Conservation (phyloP, 2,113 vertebrate genomes). For the Noturus placidus region DNA sequence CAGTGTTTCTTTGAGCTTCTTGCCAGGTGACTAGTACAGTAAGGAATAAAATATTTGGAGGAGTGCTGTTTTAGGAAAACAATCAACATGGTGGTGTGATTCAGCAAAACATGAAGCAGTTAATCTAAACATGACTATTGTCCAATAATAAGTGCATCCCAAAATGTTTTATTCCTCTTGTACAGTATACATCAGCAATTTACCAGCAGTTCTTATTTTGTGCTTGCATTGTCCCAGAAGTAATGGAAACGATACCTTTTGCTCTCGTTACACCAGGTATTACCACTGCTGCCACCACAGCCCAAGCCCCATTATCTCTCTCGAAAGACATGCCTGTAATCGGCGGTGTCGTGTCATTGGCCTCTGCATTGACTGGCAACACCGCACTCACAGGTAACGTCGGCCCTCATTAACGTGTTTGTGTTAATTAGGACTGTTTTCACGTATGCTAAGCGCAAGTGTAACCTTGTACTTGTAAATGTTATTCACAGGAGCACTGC, state of each 20-base stretch:
- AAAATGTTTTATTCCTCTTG: not conserved
- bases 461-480: not conserved
- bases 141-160: not conserved
- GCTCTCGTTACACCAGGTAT: conserved; percentile 17
- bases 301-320: conserved; percentile 55
- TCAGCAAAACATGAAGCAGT: not conserved
- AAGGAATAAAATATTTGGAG: not conserved
- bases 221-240: not conserved
- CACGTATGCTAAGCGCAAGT: not conserved
- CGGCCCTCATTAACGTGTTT: not conserved
- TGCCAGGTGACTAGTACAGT: not conserved
- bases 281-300: conserved; percentile 46
- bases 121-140: not conserved
- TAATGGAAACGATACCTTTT: conserved; percentile 5
- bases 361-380: conserved; percentile 86
- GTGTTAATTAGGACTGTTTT: not conserved
- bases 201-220: not conserved
- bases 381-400: conserved; percentile 84
- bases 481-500: conserved; percentile 81
- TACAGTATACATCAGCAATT: not conserved
- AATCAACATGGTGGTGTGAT: not conserved
- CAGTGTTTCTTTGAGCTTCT: not conserved
- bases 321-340: conserved; percentile 89
- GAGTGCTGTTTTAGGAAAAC: not conserved
- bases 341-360: conserved; percentile 91